phyloP scores from a whole-genome alignment of 2,797 vertebrate species.

The Pogonophryne albipinna region DNA sequence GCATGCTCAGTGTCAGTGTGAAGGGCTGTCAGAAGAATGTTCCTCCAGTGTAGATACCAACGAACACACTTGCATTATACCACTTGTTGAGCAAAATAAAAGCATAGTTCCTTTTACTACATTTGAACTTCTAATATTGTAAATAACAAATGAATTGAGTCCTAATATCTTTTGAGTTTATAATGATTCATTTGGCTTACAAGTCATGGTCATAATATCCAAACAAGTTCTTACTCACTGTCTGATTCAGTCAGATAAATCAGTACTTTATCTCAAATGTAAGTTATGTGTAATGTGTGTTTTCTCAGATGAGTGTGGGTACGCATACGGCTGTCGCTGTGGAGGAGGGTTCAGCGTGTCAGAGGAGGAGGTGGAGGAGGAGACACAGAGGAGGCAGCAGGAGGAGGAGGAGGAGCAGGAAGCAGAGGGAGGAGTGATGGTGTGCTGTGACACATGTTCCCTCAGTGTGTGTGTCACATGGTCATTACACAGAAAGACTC shows the following conservation, averaged over 20 bases:
- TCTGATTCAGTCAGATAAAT: not conserved
- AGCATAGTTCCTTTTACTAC: not conserved
- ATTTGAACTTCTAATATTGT: not conserved
- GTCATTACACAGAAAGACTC: conserved; percentile 10
- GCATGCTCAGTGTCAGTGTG: not conserved
- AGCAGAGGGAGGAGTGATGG: conserved; percentile 55
- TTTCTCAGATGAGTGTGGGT: conserved; percentile 70
- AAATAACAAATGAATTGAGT: not conserved
- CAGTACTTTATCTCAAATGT: not conserved
- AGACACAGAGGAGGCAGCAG: conserved; percentile 20
- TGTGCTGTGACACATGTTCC: conserved; percentile 84
- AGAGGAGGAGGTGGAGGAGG: conserved; percentile 67
- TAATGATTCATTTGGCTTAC: not conserved
- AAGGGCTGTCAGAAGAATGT: too few relatives aligned
- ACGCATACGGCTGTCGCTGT: conserved; percentile 81
- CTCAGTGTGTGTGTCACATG: conserved; percentile 66
- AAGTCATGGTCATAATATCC: not conserved
- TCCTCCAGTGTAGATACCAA: too few relatives aligned
- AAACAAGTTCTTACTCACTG: not conserved
- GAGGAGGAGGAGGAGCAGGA: conserved; percentile 32
- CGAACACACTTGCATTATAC: not conserved
- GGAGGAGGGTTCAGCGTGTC: conserved; percentile 78
- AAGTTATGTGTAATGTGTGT: conserved; percentile 9
- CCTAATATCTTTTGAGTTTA: not conserved
- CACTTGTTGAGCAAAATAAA: not conserved